A percentile compares a stretch with the other conserved stretches of the same genome.
phyloP scores from a whole-genome alignment of 1,140 invertebrate species.

The Ceratosolen fusciceps region DNA sequence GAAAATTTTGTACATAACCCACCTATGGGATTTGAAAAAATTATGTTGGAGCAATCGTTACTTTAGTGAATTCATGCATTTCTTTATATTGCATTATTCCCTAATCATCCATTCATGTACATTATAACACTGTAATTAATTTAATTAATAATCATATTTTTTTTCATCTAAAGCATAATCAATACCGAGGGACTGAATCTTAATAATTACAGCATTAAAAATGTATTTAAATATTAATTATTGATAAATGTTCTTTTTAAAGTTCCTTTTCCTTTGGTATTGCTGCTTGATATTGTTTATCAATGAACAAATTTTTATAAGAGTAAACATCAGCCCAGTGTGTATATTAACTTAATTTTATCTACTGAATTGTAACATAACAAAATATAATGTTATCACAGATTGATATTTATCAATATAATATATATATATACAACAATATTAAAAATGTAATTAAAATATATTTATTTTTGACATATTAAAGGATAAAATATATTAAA shows the following conservation, averaged over 20 bases:
- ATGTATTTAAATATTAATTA: conserved; percentile 11
- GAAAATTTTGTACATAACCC: conserved; percentile 88
- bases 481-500: conserved; percentile 34
- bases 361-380: conserved; percentile 44
- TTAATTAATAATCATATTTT: conserved; percentile 36
- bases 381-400: conserved; percentile 38
- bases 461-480: conserved; percentile 35
- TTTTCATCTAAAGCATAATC: conserved; percentile 32
- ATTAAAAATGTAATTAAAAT: conserved; percentile 11
- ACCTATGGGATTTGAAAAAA: conserved; percentile 93
- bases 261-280: conserved; percentile 32
- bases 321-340: neutral
- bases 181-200: conserved; percentile 31
- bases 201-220: conserved; percentile 27
- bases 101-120: conserved; percentile 27
- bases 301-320: conserved; percentile 29
- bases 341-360: conserved; percentile 21
- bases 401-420: conserved; percentile 37
- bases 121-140: conserved; percentile 10
- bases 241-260: neutral
- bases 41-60: conserved; percentile 97
- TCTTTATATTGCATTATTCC: conserved; percentile 3
- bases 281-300: conserved; percentile 13
- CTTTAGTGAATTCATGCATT: conserved; percentile 77
- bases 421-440: conserved; percentile 38